Base-by-base conservation (phyloP, 2,888 invertebrate genomes). In the Folsomia candida region DNA sequence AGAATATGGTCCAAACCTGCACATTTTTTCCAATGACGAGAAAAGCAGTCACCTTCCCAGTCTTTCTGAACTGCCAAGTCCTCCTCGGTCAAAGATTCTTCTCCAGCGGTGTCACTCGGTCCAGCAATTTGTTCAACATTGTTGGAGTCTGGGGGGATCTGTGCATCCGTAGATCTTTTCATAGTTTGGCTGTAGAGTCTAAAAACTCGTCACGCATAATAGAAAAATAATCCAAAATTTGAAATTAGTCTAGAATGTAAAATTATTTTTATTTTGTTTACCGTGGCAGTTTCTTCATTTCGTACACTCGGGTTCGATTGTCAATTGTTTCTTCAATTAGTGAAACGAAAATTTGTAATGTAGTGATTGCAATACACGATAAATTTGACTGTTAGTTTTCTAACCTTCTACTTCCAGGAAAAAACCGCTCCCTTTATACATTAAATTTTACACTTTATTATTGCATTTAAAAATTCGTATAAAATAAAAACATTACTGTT, bases 1-100 rank as follows among this genome's bases (percentile, higher is more conserved):
- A 51, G 27, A 51, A 73, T 73, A 47, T 61, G 20, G 11, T 54
- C 4, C 20, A 73, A 58, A 37, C 37, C 14, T n/a, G n/a, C n/a
- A n/a, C 73, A 73, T 3, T 65, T 57, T 25, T 68, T 65, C 70
- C 73, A 73, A 14, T 70, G 51, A n/a, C 20, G n/a, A 1, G 20
- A 25, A 2, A 37, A 25, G 26, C 70, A 70, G 11, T 68, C 54
- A 4, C 73, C 73, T 24, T 68, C 63, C 73, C 73, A 73, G 54
- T 73, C 73, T 14, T 65, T 57, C 37, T 66, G 51, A 18, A 73
- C 63, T 9, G 27, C 62, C 28, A 26, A 37, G 58, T 73, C 73
- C 51, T 70, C 70, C 0, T 70, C 65, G 1, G 65, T 26, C 22
- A 70, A 51, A 24, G 51, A 14, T 11, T 62, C 67, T 20, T 65